Conservation (phyloP, 1,140 invertebrate species). For the Cotesia typhae region DNA sequence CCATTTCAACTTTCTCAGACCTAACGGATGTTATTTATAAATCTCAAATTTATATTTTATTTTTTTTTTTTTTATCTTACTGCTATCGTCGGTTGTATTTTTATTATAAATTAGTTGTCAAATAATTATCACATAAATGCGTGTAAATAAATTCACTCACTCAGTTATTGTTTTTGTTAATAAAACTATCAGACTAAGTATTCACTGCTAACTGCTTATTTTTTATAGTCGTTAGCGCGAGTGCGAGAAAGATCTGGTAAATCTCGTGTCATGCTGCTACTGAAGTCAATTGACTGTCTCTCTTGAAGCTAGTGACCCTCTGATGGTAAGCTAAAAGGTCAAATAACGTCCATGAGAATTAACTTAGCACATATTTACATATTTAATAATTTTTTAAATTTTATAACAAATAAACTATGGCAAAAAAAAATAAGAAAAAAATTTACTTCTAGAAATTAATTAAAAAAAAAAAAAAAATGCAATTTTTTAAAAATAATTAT, state of each 20-base stretch:
- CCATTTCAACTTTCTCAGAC: slow-evolving; percentile 68
- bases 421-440: no score
- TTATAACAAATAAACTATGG: no score
- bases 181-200: not conserved
- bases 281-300: slow-evolving; percentile 27
- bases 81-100: not conserved
- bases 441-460: no score
- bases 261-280: slow-evolving; percentile 45
- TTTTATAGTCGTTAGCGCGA: slow-evolving; percentile 10
- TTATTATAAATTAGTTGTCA: not conserved
- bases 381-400: no score
- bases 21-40: slow-evolving; percentile 23
- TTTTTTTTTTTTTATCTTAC: not conserved
- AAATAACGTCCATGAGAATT: no score
- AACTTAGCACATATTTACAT: no score
- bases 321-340: no score
- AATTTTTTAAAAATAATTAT: no score
- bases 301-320: not conserved
- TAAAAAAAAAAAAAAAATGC: no score
- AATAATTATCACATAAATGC: slow-evolving; percentile 3
- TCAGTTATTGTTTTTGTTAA: not conserved
- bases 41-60: not conserved
- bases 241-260: slow-evolving; percentile 31
- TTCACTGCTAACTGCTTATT: slow-evolving; percentile 18
- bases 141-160: slow-evolving; percentile 7